phyloP scores from a whole-genome alignment of 1,140 invertebrate species.

The Charaxes varanes region DNA sequence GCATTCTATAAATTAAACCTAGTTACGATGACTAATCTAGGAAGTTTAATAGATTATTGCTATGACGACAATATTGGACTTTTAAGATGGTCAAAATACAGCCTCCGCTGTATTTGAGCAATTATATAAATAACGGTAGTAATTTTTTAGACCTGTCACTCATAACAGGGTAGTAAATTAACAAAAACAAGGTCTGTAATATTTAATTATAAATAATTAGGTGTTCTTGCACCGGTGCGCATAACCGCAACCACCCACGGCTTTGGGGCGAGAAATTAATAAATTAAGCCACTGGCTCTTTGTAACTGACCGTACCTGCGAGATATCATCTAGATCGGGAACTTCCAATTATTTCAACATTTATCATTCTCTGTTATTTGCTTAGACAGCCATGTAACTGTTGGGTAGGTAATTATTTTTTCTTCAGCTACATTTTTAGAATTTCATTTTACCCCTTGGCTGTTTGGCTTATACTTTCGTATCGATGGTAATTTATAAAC shows the following conservation, averaged over 20 bases:
- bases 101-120: too few species aligned
- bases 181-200: conserved; percentile 12
- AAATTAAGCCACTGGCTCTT: conserved; percentile 29
- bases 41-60: too few species aligned
- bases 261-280: conserved; percentile 38
- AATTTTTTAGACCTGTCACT: conserved; percentile 1
- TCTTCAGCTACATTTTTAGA: too few species aligned
- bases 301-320: conserved; percentile 21
- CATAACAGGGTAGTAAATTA: conserved; percentile 14
- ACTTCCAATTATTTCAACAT: conserved; percentile 50
- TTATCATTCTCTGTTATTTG: conserved; percentile 49
- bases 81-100: too few species aligned
- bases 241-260: conserved; percentile 35
- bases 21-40: too few species aligned
- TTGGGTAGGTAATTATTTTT: conserved; percentile 1
- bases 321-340: conserved; percentile 38
- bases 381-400: conserved; percentile 45
- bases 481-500: too few species aligned
- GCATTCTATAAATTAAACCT: too few species aligned
- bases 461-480: too few species aligned
- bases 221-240: conserved; percentile 28
- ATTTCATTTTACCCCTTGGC: too few species aligned
- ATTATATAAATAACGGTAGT: conserved; percentile 7
- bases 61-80: too few species aligned
- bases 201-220: conserved; percentile 43